Evolutionary conservation across 2,797 vertebrate species (phyloP).

Genomic region (Neostethus bicornis): DNA sequence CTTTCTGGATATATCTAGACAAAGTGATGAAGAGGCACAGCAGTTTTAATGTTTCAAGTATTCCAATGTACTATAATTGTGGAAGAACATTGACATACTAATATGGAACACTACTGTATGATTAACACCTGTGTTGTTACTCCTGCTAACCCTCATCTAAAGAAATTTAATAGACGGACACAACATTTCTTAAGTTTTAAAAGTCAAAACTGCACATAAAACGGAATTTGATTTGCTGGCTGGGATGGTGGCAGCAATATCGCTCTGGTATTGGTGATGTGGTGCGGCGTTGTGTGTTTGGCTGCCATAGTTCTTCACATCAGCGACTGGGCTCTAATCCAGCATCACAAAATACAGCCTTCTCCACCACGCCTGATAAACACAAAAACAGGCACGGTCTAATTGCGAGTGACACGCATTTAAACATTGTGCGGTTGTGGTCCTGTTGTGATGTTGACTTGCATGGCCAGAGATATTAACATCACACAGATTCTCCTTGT

Average conservation of each 20-base stretch:
- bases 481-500: conserved; percentile 25
- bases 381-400: background rate
- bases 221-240: background rate
- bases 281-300: conserved; percentile 25
- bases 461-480: conserved; percentile 29
- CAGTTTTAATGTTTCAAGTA: too few species aligned
- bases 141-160: too few species aligned
- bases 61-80: background rate
- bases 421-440: conserved; percentile 5
- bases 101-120: too few species aligned
- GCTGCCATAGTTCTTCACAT: conserved; percentile 22
- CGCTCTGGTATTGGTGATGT: conserved; percentile 15
- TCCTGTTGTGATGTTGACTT: conserved; percentile 23
- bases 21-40: background rate
- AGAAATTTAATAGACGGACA: too few species aligned
- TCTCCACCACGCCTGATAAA: conserved; percentile 1
- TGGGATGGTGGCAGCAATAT: conserved; percentile 23
- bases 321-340: conserved; percentile 35
- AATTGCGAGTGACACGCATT: conserved; percentile 17
- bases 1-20: background rate
- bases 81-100: background rate
- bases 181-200: background rate
- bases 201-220: background rate
- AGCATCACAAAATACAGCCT: conserved; percentile 7
- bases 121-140: background rate